A percentile compares a stretch with the other conserved stretches of the same genome.
Evolutionary conservation across 2,797 vertebrate genomes (phyloP).

Genomic region (Decapterus maruadsi): DNA sequence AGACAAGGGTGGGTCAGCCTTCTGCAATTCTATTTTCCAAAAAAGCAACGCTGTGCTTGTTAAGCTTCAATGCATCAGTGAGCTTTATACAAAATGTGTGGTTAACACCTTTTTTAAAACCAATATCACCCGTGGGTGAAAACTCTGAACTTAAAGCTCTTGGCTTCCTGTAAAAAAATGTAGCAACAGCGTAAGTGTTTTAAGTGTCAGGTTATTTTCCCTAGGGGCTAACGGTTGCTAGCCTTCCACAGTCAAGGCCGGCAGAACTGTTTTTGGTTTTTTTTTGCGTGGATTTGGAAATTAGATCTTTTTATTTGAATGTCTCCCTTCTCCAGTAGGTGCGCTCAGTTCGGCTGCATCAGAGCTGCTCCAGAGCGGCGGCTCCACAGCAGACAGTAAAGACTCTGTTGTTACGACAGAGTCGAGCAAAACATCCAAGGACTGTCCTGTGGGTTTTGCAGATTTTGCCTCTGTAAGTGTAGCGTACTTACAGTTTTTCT

Average conservation of each 20-base stretch:
- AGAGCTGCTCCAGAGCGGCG: conserved; percentile 87
- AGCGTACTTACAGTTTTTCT: conserved; percentile 71
- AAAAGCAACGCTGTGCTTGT: conserved; percentile 56
- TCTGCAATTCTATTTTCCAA: conserved; percentile 54
- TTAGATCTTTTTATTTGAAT: conserved; percentile 39
- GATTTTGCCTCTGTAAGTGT: conserved; percentile 93
- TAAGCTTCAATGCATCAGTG: conserved; percentile 61
- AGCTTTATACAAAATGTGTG: conserved; percentile 65
- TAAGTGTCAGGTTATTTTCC: conserved; percentile 58
- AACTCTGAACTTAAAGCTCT: conserved; percentile 42
- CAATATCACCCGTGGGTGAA: conserved; percentile 55
- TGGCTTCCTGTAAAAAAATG: conserved; percentile 63
- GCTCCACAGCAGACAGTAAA: conserved; percentile 89
- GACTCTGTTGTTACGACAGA: conserved; percentile 88
- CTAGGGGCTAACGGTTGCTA: conserved; percentile 14
- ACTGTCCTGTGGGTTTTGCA: conserved; percentile 90
- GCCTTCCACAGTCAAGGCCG: neutral
- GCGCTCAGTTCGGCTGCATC: conserved; percentile 86
- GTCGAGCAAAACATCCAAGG: conserved; percentile 88
- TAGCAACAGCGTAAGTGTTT: conserved; percentile 19
- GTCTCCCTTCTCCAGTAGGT: conserved; percentile 87
- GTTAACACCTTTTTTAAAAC: conserved; percentile 80
- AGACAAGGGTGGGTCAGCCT: conserved; percentile 64
- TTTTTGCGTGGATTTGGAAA: conserved; percentile 1
- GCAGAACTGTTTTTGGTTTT: neutral